A percentile compares a stretch with the other conserved stretches of the same genome.
Evolutionary conservation across 2,888 invertebrate genomes (phyloP).

Genomic region (Clistopyga incitator): DNA sequence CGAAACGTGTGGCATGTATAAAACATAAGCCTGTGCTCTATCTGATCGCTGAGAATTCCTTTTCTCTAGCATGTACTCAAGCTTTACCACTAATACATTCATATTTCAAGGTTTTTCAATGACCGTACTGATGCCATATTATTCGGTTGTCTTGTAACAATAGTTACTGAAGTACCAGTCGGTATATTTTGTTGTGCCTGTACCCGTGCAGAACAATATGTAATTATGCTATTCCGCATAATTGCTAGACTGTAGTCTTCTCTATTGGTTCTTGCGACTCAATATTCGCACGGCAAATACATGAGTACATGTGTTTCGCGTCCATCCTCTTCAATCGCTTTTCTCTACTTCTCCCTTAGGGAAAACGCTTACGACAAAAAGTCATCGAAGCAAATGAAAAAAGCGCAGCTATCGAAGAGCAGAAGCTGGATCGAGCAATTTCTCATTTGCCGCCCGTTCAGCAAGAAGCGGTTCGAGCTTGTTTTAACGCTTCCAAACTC

Average conservation of each 20-base stretch:
- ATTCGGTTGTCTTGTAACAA: not conserved
- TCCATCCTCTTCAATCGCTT: not conserved
- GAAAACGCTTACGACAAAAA: too few species aligned
- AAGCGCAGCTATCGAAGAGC: too few species aligned
- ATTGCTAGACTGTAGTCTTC: not conserved
- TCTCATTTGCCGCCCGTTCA: slow-evolving; percentile 5
- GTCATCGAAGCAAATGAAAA: too few species aligned
- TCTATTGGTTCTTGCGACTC: not conserved
- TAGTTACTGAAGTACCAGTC: not conserved
- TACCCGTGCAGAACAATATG: slow-evolving; percentile 1
- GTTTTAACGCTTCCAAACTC: slow-evolving; percentile 38
- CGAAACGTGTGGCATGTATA: too few species aligned
- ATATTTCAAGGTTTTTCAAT: slow-evolving; percentile 2
- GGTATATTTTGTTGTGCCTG: not conserved
- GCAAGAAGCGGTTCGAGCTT: slow-evolving; percentile 45
- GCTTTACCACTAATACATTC: not conserved
- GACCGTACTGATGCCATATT: not conserved
- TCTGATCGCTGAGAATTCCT: not conserved
- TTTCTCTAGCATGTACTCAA: not conserved
- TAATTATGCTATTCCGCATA: not conserved
- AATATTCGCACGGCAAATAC: not conserved
- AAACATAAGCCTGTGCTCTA: too few species aligned
- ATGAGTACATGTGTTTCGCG: not conserved
- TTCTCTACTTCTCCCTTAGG: not conserved
- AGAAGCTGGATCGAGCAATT: slow-evolving; percentile 9